phyloP scores from a whole-genome alignment of 1,140 invertebrate species.

The Drosophila varians region DNA sequence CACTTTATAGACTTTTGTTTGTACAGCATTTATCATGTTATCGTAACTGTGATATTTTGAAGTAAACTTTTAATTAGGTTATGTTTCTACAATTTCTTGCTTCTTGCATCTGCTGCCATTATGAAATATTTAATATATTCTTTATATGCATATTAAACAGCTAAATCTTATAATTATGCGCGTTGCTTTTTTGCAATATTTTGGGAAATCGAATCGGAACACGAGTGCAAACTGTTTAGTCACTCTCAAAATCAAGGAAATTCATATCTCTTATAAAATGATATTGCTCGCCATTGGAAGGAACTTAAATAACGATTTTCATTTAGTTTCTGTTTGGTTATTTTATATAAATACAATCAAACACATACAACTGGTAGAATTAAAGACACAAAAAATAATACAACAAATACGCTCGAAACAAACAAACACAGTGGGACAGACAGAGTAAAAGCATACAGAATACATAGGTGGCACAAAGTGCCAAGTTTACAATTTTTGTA shows the following conservation, averaged over 20 bases:
- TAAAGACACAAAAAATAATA: conserved; percentile 25
- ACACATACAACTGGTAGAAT: conserved; percentile 16
- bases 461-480: conserved; percentile 26
- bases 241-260: conserved; percentile 42
- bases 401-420: conserved; percentile 25
- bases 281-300: conserved; percentile 59
- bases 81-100: conserved; percentile 62
- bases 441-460: conserved; percentile 8
- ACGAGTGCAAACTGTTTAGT: too few relatives aligned
- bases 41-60: conserved; percentile 71
- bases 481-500: conserved; percentile 58
- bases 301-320: conserved; percentile 66
- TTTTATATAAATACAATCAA: conserved; percentile 33
- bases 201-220: conserved; percentile 52
- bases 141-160: conserved; percentile 69
- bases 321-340: conserved; percentile 38
- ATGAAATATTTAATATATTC: conserved; percentile 59
- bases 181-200: conserved; percentile 72
- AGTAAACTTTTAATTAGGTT: conserved; percentile 62
- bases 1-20: conserved; percentile 73
- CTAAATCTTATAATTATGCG: conserved; percentile 59
- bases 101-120: conserved; percentile 56
- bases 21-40: conserved; percentile 58
- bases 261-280: conserved; percentile 40
- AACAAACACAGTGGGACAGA: conserved; percentile 22